Conservation (phyloP, 2,888 invertebrate genomes). For the Hypomecis atomaria region DNA sequence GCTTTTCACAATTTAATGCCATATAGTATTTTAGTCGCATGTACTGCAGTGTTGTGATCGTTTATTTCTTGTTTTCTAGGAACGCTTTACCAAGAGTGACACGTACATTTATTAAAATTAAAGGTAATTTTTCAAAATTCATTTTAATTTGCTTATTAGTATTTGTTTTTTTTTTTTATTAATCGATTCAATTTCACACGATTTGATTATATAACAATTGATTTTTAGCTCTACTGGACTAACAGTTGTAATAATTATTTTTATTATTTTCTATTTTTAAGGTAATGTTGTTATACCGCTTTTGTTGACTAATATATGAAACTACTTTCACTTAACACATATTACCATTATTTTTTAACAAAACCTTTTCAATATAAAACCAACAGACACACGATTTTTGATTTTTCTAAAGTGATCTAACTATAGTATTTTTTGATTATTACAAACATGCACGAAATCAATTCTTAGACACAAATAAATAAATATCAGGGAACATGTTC, state of each 20-base stretch:
- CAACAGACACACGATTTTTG: no score
- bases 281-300: background rate
- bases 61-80: conserved; percentile 87
- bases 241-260: background rate
- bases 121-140: conserved; percentile 69
- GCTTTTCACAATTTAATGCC: conserved; percentile 21
- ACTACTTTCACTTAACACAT: conserved; percentile 53
- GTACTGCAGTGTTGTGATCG: conserved; percentile 72
- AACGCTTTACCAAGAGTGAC: conserved; percentile 91
- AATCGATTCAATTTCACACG: background rate
- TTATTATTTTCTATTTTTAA: background rate
- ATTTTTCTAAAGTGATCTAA: no score
- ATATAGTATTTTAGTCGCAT: conserved; percentile 53
- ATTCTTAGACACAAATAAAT: no score
- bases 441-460: no score
- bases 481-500: no score
- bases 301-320: conserved; percentile 3
- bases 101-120: conserved; percentile 92
- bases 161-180: conserved; percentile 23
- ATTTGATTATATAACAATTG: background rate
- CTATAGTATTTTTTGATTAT: no score
- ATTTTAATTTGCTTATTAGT: conserved; percentile 43
- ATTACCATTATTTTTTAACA: conserved; percentile 50
- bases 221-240: background rate
- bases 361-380: no score